These are phyloP conservation scores for Siniperca knerii DNA, from an alignment of 2,113 vertebrate species.

Conservation along the genomic window DNA sequence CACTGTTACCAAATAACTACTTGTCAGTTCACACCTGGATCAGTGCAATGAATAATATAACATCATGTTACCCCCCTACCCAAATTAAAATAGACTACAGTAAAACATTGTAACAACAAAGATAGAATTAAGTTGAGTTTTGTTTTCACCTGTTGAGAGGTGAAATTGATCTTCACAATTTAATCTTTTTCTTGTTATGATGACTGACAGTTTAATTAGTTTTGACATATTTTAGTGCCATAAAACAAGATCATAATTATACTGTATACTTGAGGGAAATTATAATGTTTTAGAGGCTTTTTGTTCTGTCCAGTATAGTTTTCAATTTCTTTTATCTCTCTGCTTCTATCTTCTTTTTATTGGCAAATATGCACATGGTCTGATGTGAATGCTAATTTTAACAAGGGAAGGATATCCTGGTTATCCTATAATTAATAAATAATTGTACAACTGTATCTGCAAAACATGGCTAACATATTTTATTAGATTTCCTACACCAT, in stretches of 20 bases:
- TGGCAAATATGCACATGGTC: no score
- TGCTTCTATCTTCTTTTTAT: background rate
- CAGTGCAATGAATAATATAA: conserved; percentile 65
- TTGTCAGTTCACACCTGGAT: conserved; percentile 80
- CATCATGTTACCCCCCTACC: conserved; percentile 25
- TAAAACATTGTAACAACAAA: conserved; percentile 53
- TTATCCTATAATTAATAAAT: background rate
- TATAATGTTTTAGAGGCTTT: background rate
- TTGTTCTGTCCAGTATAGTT: background rate
- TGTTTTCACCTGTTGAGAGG: conserved; percentile 23
- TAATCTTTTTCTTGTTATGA: conserved; percentile 8
- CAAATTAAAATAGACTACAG: conserved; percentile 43
- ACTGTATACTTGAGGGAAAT: background rate
- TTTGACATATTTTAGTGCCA: conserved; percentile 11
- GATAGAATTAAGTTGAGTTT: background rate
- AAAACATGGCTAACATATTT: background rate
- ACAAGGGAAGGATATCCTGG: background rate
- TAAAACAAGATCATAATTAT: background rate
- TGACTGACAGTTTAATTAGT: conserved; percentile 30
- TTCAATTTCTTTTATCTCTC: background rate
- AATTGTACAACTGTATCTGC: background rate
- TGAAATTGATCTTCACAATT: conserved; percentile 40
- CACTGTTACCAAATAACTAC: conserved; percentile 86
- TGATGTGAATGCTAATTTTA: background rate
- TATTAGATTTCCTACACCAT: background rate